Conservation (phyloP, 2,797 vertebrate species). For the Argya squamiceps region DNA sequence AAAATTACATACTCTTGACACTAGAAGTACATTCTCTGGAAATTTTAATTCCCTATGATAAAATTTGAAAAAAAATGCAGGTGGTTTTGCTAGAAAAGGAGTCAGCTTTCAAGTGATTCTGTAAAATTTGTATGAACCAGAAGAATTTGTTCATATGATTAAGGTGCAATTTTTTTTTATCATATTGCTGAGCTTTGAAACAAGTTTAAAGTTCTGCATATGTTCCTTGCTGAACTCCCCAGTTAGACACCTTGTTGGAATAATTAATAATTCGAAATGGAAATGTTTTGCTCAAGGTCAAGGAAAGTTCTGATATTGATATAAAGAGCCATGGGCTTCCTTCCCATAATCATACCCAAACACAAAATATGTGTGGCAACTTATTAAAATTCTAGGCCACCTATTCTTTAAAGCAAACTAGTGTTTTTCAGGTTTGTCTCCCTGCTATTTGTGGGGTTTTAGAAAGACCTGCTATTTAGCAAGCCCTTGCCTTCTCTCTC, state of each 20-base stretch:
- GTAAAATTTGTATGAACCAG: not conserved
- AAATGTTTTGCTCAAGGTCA: not conserved
- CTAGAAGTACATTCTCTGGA: not conserved
- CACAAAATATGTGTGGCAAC: not conserved
- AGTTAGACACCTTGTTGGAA: not conserved
- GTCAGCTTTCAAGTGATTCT: not conserved
- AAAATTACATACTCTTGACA: not conserved
- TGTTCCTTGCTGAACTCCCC: not conserved
- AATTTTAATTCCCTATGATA: not conserved
- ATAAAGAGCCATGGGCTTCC: not conserved
- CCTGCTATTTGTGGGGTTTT: not conserved
- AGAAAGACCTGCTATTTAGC: not conserved
- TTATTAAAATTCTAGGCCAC: not conserved
- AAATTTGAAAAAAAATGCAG: not conserved
- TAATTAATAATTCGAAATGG: not conserved
- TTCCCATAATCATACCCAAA: not conserved
- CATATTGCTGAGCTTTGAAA: not conserved
- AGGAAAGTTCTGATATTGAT: not conserved
- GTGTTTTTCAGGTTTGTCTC: fast-evolving
- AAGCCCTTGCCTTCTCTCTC: not conserved
- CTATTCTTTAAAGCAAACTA: not conserved
- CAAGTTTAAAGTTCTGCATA: not conserved
- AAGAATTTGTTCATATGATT: not conserved
- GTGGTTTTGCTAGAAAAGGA: not conserved
- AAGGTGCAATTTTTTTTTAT: not conserved